Evolutionary conservation across 37 sponge, comb jelly and placozoan species (phyloP).

Genomic region (Ianthella basta): DNA sequence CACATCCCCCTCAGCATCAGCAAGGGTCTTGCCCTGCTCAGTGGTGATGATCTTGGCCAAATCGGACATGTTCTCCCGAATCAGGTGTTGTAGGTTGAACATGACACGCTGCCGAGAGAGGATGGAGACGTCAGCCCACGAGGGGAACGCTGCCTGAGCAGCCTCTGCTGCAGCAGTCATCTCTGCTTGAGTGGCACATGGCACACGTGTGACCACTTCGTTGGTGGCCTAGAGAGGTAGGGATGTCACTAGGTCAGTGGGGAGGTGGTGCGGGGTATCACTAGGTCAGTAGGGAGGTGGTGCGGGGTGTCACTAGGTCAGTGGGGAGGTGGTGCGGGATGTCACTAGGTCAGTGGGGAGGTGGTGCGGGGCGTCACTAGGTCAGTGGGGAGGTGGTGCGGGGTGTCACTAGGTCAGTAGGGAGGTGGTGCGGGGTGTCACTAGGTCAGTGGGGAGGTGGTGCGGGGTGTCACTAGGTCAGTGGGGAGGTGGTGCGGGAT

Average conservation of each 20-base stretch:
- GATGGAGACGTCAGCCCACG: conserved; percentile 79
- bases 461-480: background rate
- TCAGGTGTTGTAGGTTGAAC: conserved; percentile 93
- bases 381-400: background rate
- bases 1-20: conserved; percentile 98
- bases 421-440: no score
- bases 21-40: conserved; percentile 98
- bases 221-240: conserved; percentile 82
- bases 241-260: no score
- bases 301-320: no score
- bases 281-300: background rate
- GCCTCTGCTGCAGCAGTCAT: conserved; percentile 93
- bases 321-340: no score
- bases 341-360: no score
- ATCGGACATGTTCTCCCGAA: conserved; percentile 81
- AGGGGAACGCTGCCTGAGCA: conserved; percentile 79
- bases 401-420: no score
- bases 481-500: background rate
- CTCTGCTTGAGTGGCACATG: conserved; percentile 91
- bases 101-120: conserved; percentile 91
- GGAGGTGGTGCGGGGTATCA: background rate
- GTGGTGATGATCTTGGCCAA: conserved; percentile 73
- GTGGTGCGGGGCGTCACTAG: background rate
- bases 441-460: no score
- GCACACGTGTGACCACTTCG: conserved; percentile 91